phyloP scores from a whole-genome alignment of 2,797 vertebrate species.

The Mus spretus region DNA sequence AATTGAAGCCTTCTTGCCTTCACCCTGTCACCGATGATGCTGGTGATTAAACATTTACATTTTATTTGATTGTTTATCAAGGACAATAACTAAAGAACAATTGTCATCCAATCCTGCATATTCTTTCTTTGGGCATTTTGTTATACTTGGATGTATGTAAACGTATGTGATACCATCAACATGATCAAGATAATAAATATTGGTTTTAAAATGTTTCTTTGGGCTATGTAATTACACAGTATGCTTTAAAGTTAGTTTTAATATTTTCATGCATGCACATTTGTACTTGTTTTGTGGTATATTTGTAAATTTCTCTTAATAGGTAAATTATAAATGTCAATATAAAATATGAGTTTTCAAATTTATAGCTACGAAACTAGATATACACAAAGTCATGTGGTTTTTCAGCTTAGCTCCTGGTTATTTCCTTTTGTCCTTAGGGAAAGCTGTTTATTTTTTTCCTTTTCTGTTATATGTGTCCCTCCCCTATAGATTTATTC shows the following conservation, averaged over 20 bases:
- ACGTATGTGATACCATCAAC: neutral
- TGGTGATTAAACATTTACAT: neutral
- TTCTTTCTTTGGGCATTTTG: neutral
- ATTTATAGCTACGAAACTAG: neutral
- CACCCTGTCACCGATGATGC: neutral
- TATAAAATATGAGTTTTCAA: neutral
- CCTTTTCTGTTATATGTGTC: neutral
- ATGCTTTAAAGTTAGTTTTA: conserved; percentile 2
- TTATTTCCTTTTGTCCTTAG: neutral
- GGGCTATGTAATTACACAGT: neutral
- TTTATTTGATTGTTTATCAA: neutral
- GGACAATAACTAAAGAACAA: neutral
- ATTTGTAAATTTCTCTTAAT: neutral
- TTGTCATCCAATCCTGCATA: neutral
- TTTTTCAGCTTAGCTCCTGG: neutral
- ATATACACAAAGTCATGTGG: neutral
- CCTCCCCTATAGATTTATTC: neutral
- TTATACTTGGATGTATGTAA: neutral
- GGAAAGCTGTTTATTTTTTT: fast-evolving
- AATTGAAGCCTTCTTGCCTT: neutral
- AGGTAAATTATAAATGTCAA: neutral
- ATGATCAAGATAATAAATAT: neutral
- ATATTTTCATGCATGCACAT: neutral
- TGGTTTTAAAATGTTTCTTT: neutral
- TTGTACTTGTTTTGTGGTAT: neutral